Conservation (phyloP, 2,888 invertebrate species). For the Mesoligia furuncula region DNA sequence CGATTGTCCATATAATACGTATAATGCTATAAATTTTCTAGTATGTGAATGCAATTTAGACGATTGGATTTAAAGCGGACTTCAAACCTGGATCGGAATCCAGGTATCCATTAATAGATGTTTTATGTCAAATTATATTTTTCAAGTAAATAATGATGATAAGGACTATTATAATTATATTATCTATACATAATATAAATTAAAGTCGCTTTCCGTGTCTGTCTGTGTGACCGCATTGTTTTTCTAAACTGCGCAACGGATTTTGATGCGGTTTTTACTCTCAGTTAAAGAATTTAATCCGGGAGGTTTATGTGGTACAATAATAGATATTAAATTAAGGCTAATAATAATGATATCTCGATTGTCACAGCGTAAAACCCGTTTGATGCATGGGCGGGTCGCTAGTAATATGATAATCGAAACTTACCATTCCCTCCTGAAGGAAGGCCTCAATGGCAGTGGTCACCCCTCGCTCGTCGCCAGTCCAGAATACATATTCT, state of each 20-base stretch:
- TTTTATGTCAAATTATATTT: not conserved
- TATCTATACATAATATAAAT: not conserved
- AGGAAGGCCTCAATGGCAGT: conserved; percentile 94
- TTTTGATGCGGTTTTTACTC: not conserved
- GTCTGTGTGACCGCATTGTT: too few relatives aligned
- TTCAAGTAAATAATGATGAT: not conserved
- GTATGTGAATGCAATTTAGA: conserved; percentile 1
- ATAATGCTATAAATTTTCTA: conserved; percentile 1
- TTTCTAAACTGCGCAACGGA: too few relatives aligned
- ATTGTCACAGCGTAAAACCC: not conserved
- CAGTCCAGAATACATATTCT: conserved; percentile 95
- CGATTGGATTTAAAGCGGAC: conserved; percentile 18
- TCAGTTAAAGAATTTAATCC: not conserved
- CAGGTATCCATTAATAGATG: not conserved
- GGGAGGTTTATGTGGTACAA: too few relatives aligned
- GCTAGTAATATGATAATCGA: not conserved
- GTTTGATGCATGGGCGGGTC: not conserved
- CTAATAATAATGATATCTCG: too few relatives aligned
- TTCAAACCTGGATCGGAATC: too few relatives aligned
- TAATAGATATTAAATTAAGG: not conserved
- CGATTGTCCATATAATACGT: conserved; percentile 2
- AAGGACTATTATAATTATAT: not conserved
- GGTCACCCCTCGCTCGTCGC: conserved; percentile 94
- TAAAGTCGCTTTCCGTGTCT: not conserved
- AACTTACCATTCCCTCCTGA: conserved; percentile 93